phyloP scores from a whole-genome alignment of 1,140 invertebrate genomes.

The Heliothis virescens region DNA sequence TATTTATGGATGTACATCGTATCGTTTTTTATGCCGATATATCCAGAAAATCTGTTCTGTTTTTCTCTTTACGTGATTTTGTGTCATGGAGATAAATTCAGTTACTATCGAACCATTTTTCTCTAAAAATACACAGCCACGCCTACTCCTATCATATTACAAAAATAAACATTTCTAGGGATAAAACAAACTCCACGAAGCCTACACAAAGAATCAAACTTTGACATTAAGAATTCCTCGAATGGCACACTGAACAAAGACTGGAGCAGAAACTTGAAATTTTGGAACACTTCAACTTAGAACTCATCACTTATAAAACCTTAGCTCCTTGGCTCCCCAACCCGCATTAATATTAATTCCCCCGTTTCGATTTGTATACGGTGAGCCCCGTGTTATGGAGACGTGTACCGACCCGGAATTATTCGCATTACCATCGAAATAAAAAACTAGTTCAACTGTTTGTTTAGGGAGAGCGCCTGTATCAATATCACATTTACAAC shows the following conservation, averaged over 20 bases:
- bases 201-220: not conserved
- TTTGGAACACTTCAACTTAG: slow-evolving; percentile 18
- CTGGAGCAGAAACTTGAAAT: slow-evolving; percentile 22
- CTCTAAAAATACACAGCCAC: too few relatives aligned
- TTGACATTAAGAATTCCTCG: not conserved
- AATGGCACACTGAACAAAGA: slow-evolving; percentile 2
- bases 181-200: too few relatives aligned
- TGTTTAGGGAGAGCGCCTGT: not conserved
- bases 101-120: too few relatives aligned
- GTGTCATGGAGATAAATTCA: too few relatives aligned
- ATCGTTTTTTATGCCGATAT: not conserved
- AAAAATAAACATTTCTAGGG: too few relatives aligned
- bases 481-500: slow-evolving; percentile 13
- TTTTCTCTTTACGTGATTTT: too few relatives aligned
- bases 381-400: slow-evolving; percentile 31
- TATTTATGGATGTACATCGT: not conserved
- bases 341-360: slow-evolving; percentile 53
- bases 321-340: slow-evolving; percentile 25
- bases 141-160: too few relatives aligned
- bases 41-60: too few relatives aligned
- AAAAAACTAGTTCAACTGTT: slow-evolving; percentile 44
- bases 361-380: slow-evolving; percentile 49
- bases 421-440: slow-evolving; percentile 51
- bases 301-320: slow-evolving; percentile 37
- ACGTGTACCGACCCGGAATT: slow-evolving; percentile 45